Percentiles rank a stretch among this genome's conserved stretches.
Conservation (phyloP, 1,140 invertebrate genomes). For the Agrypnia vestita region DNA sequence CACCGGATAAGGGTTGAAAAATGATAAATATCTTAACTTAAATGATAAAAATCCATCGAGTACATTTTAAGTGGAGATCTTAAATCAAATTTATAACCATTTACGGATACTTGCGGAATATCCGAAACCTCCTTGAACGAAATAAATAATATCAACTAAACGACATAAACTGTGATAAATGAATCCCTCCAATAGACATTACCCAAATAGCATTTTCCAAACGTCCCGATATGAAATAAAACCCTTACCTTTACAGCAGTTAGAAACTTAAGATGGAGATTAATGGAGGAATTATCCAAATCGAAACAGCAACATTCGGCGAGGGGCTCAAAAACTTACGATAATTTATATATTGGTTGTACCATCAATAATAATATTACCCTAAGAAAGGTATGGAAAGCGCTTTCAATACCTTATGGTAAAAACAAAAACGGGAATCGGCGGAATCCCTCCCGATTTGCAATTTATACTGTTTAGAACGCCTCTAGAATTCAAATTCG, state of each 20-base stretch:
- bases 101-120: no score
- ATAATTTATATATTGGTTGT: slow-evolving; percentile 46
- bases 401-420: slow-evolving; percentile 48
- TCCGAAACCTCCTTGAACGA: no score
- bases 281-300: slow-evolving; percentile 40
- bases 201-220: neutral
- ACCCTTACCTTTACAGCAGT: slow-evolving; percentile 34
- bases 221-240: slow-evolving; percentile 1
- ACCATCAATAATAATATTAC: slow-evolving; percentile 42
- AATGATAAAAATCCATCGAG: no score
- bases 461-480: slow-evolving; percentile 48
- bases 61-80: no score
- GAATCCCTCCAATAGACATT: neutral
- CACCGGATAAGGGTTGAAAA: no score
- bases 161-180: neutral
- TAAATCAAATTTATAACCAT: no score
- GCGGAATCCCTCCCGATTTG: slow-evolving; percentile 44
- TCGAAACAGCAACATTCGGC: slow-evolving; percentile 8
- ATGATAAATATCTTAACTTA: no score
- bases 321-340: neutral
- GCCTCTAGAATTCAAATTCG: slow-evolving; percentile 49
- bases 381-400: slow-evolving; percentile 40
- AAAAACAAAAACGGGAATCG: slow-evolving; percentile 49
- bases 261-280: slow-evolving; percentile 40
- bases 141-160: no score